Evolutionary conservation across 2,113 vertebrate genomes (phyloP).

Genomic region (Prunella himalayana): DNA sequence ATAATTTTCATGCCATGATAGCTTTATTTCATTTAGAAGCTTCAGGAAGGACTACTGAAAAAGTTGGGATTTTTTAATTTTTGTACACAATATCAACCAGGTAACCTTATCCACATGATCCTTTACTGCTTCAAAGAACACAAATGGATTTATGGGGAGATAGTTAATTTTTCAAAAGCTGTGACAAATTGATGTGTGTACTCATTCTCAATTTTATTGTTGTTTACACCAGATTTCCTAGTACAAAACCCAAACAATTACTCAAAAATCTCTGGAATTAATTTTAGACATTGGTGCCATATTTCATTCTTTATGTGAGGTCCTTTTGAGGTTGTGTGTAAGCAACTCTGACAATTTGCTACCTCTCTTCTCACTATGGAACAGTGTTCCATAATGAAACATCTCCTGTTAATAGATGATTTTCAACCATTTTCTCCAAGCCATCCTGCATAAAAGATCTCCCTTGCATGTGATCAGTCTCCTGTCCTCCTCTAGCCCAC

Average conservation of each 20-base stretch:
- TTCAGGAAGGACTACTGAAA: neutral
- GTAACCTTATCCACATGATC: neutral
- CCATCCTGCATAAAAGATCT: neutral
- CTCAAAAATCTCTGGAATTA: neutral
- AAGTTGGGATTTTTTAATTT: neutral
- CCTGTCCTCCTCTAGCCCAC: neutral
- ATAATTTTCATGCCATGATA: neutral
- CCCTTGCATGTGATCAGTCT: neutral
- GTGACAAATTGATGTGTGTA: neutral
- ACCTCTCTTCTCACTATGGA: neutral
- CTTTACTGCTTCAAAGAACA: neutral
- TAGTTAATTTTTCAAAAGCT: neutral
- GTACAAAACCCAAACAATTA: neutral
- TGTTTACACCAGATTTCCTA: neutral
- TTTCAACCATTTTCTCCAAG: neutral
- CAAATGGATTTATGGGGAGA: neutral
- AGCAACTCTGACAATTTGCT: neutral
- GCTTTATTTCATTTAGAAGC: neutral
- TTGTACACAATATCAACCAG: neutral
- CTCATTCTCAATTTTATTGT: neutral
- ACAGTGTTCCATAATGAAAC: neutral
- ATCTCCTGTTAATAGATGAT: neutral
- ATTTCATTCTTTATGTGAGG: neutral
- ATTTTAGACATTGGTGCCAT: neutral
- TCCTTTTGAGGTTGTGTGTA: neutral